Conservation (phyloP, 2,797 vertebrate genomes). For the Poecilia velifera region DNA sequence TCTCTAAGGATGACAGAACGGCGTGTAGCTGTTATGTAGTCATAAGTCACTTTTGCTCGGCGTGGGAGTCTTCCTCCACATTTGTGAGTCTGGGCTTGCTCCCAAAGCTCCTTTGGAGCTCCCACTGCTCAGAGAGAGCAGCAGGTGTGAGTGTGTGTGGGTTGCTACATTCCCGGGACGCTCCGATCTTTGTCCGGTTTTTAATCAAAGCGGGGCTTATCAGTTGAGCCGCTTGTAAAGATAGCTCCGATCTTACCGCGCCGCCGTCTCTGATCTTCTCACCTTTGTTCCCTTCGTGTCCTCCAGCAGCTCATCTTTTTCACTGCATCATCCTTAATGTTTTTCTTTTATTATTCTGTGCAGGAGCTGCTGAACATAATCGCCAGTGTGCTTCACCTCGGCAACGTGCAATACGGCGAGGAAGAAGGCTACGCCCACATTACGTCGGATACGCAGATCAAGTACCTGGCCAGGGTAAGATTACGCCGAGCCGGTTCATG, state of each 20-base stretch:
- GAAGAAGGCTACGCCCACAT: slow-evolving; percentile 91
- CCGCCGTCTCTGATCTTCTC: neutral
- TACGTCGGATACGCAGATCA: slow-evolving; percentile 93
- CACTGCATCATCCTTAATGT: neutral
- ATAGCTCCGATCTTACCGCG: slow-evolving; percentile 18
- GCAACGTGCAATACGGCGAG: slow-evolving; percentile 91
- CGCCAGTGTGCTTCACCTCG: slow-evolving; percentile 94
- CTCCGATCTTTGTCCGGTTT: slow-evolving; percentile 4
- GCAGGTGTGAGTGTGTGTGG: slow-evolving; percentile 41
- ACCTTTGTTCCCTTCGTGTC: slow-evolving; percentile 13
- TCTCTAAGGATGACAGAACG: neutral
- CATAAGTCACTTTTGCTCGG: slow-evolving; percentile 41
- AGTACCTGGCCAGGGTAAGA: slow-evolving; percentile 93
- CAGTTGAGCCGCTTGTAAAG: slow-evolving; percentile 28
- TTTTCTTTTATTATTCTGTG: slow-evolving; percentile 18
- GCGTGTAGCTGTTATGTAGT: slow-evolving; percentile 25
- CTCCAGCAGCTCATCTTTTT: slow-evolving; percentile 1
- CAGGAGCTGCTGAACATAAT: slow-evolving; percentile 95
- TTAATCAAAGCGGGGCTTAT: slow-evolving; percentile 14
- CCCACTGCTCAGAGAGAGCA: slow-evolving; percentile 15
- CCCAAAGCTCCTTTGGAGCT: slow-evolving; percentile 39
- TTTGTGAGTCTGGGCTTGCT: slow-evolving; percentile 39
- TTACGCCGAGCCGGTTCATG: neutral
- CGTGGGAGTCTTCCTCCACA: slow-evolving; percentile 48
- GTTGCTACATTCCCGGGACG: neutral